Conservation (phyloP, 2,797 vertebrate genomes). For the Chrosomus eos region DNA sequence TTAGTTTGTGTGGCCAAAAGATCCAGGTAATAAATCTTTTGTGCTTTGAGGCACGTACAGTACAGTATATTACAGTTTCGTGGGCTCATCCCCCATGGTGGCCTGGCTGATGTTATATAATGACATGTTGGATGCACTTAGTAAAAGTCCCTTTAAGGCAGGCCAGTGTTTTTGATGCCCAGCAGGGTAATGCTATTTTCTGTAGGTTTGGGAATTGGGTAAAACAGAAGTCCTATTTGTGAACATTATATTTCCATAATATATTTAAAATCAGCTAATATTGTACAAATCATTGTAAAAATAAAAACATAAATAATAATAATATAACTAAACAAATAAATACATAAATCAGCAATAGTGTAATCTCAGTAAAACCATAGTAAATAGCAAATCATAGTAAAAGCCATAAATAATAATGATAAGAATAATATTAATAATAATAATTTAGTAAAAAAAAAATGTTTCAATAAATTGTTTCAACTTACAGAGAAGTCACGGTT, state of each 20-base stretch:
- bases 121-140: slow-evolving; percentile 9
- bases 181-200: slow-evolving; percentile 2
- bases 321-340: no score
- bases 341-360: no score
- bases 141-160: neutral
- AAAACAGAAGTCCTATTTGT: neutral
- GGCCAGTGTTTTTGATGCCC: neutral
- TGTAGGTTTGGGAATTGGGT: neutral
- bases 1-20: slow-evolving; percentile 15
- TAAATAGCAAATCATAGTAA: neutral
- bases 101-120: slow-evolving; percentile 44
- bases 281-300: neutral
- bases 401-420: neutral
- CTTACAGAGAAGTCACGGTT: no score
- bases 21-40: slow-evolving; percentile 41
- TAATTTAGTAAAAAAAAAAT: no score
- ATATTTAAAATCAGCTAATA: neutral
- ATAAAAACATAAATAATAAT: neutral
- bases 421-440: no score
- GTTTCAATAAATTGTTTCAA: no score
- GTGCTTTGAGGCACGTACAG: slow-evolving; percentile 14
- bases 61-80: slow-evolving; percentile 26
- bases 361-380: no score
- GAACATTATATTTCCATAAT: neutral
- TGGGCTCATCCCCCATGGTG: slow-evolving; percentile 8